Conservation (phyloP, 2,797 vertebrate species). For the Cirrhinus mrigala region DNA sequence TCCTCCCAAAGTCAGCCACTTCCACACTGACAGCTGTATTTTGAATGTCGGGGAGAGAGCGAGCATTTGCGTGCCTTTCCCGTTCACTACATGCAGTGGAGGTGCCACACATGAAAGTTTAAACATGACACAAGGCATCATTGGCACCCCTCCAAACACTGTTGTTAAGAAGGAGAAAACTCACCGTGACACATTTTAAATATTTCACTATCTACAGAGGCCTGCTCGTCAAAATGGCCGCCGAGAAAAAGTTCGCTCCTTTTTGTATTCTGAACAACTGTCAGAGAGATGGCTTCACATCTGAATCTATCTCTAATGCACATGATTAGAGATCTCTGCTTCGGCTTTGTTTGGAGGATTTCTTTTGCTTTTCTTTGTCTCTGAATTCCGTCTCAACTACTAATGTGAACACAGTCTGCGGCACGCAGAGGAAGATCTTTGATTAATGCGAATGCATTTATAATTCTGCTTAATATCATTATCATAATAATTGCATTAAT, state of each 20-base stretch:
- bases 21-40: slow-evolving; percentile 81
- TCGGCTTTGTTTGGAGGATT: slow-evolving; percentile 23
- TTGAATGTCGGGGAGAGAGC: slow-evolving; percentile 73
- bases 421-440: slow-evolving; percentile 62
- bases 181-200: slow-evolving; percentile 40
- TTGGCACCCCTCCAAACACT: slow-evolving; percentile 36
- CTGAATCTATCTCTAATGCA: slow-evolving; percentile 10
- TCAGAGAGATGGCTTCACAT: slow-evolving; percentile 27
- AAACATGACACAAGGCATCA: slow-evolving; percentile 65
- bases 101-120: slow-evolving; percentile 76
- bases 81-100: slow-evolving; percentile 71
- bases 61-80: slow-evolving; percentile 66
- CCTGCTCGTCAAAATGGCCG: slow-evolving; percentile 44
- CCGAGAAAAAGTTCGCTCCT: slow-evolving; percentile 15
- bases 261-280: slow-evolving; percentile 11
- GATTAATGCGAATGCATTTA: slow-evolving; percentile 74
- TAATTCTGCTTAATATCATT: slow-evolving; percentile 75
- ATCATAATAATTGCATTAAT: slow-evolving; percentile 77
- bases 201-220: slow-evolving; percentile 45
- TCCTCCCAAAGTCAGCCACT: slow-evolving; percentile 82
- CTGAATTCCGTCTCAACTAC: slow-evolving; percentile 46
- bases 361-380: slow-evolving; percentile 48
- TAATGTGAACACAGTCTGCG: slow-evolving; percentile 45
- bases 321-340: slow-evolving; percentile 28
- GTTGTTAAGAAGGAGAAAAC: slow-evolving; percentile 32